phyloP scores from a whole-genome alignment of 2,113 vertebrate genomes.

The Uria lomvia region DNA sequence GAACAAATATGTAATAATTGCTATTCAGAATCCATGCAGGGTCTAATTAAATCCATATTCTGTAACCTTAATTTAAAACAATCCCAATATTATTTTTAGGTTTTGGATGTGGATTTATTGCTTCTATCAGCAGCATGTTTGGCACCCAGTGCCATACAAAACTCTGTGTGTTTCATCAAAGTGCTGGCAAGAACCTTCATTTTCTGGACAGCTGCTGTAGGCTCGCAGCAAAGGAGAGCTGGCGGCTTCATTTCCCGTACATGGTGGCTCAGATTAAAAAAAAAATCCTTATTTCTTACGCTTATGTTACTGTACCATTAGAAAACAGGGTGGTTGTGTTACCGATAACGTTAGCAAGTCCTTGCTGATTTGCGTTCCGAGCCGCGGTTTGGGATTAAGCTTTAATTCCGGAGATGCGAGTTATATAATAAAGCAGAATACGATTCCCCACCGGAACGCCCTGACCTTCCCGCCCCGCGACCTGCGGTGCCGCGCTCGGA shows the following conservation, averaged over 20 bases:
- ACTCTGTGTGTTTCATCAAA: constrained; percentile 36
- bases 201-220: constrained; percentile 45
- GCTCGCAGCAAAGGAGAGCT: neutral
- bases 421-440: constrained; percentile 22
- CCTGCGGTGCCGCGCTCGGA: neutral
- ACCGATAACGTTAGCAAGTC: neutral
- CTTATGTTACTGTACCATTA: neutral
- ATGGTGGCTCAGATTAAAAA: neutral
- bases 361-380: neutral
- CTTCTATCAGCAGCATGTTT: constrained; percentile 59
- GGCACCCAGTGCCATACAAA: constrained; percentile 8
- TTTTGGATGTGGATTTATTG: constrained; percentile 50
- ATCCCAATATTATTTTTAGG: constrained; percentile 65
- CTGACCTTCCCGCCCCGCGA: neutral
- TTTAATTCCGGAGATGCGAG: constrained; percentile 26
- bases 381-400: constrained; percentile 21
- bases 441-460: neutral
- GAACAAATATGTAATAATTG: constrained; percentile 61
- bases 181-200: neutral
- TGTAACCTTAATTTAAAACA: constrained; percentile 48
- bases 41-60: constrained; percentile 55
- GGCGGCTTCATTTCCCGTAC: constrained; percentile 32
- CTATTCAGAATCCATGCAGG: constrained; percentile 53
- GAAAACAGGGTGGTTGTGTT: neutral
- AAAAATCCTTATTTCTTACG: neutral